phyloP scores from a whole-genome alignment of 2,113 vertebrate species.

The Asarcornis scutulata region DNA sequence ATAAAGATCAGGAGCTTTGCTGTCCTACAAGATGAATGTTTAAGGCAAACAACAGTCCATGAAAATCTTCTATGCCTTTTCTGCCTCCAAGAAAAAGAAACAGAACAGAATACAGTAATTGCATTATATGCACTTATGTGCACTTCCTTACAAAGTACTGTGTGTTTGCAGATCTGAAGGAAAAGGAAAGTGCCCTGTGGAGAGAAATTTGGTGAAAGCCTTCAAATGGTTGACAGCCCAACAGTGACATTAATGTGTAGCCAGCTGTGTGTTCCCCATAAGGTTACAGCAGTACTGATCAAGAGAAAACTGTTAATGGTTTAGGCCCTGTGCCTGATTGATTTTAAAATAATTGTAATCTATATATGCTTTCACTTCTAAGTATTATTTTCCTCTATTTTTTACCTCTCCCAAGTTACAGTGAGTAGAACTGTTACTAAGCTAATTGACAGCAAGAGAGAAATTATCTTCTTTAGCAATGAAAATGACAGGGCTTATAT shows the following conservation, averaged over 20 bases:
- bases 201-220: conserved; percentile 14
- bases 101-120: not conserved
- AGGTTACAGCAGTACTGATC: not conserved
- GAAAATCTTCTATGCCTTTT: not conserved
- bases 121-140: not conserved
- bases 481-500: conserved; percentile 37
- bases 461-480: conserved; percentile 50
- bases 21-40: accelerated
- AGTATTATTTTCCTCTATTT: conserved; percentile 65
- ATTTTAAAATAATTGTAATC: conserved; percentile 52
- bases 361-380: conserved; percentile 10
- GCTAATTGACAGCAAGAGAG: conserved; percentile 52
- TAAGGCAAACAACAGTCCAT: not conserved
- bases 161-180: not conserved
- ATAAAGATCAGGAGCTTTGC: not conserved
- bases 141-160: not conserved
- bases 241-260: conserved; percentile 18
- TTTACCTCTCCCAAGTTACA: conserved; percentile 47
- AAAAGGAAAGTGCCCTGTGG: conserved; percentile 4
- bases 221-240: conserved; percentile 22
- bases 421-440: conserved; percentile 51
- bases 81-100: not conserved
- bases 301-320: not conserved
- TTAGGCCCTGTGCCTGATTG: not conserved
- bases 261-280: conserved; percentile 8